Conservation (phyloP, 2,797 vertebrate species). For the Malurus leucopterus region DNA sequence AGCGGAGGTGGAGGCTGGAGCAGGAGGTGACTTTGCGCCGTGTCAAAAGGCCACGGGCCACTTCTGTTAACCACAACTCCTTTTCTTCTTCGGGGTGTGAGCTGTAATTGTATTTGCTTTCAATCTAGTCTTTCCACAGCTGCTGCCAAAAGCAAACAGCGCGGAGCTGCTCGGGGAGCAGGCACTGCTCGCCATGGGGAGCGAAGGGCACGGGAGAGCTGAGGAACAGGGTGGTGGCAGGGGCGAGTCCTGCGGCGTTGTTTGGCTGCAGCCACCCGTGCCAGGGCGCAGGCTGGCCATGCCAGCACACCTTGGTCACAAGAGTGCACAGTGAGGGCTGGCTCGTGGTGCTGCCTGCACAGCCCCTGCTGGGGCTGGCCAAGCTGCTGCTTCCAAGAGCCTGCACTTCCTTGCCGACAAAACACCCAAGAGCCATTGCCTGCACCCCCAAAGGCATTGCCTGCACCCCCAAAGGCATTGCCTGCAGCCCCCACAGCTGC, state of each 20-base stretch:
- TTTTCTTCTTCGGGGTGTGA: not conserved
- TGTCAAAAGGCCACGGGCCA: not conserved
- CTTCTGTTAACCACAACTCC: not conserved
- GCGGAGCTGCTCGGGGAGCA: not conserved
- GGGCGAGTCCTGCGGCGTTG: rapidly evolving
- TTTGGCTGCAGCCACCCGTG: not conserved
- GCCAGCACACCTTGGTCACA: rapidly evolving
- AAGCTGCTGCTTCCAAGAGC: not conserved
- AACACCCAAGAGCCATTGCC: not conserved
- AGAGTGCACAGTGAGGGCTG: rapidly evolving
- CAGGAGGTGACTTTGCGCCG: not conserved
- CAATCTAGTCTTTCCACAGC: not conserved
- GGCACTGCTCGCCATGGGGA: rapidly evolving
- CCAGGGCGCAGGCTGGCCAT: not conserved
- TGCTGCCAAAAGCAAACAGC: not conserved
- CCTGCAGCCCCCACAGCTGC: not conserved
- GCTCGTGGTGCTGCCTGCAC: not conserved
- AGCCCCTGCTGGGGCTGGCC: rapidly evolving
- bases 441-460: not conserved
- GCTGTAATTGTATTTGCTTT: not conserved
- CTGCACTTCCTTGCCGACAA: rapidly evolving
- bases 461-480: not conserved
- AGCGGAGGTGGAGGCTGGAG: not conserved
- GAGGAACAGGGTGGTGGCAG: rapidly evolving
- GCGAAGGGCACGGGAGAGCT: not conserved